phyloP scores from a whole-genome alignment of 37 sponge, comb jelly and placozoan species.

The Eunapius fragilis region DNA sequence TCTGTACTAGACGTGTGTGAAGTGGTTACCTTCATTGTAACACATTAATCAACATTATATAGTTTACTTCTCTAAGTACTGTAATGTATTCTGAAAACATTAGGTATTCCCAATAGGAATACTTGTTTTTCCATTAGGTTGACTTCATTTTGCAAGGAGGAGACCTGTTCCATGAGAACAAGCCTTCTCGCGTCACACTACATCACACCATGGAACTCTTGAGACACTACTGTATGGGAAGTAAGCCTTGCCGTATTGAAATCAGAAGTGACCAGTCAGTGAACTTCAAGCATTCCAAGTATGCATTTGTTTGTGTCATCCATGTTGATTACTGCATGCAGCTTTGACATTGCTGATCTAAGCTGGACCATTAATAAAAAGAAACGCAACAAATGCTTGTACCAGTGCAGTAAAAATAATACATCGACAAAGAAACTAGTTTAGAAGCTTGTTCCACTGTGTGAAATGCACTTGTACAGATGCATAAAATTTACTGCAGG shows the following conservation, averaged over 20 bases:
- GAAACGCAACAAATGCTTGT: neutral
- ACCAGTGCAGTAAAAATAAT: no score
- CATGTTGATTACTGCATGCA: neutral
- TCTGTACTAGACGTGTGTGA: no score
- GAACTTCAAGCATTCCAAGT: constrained; percentile 79
- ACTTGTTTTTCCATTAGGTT: constrained; percentile 68
- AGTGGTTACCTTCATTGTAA: no score
- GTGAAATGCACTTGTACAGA: no score
- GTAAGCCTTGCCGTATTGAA: constrained; percentile 70
- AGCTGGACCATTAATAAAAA: no score
- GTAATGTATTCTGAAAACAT: no score
- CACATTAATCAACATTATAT: no score
- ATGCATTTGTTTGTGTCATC: neutral
- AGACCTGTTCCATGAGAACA: constrained; percentile 97
- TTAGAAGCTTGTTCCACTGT: no score
- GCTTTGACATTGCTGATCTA: neutral
- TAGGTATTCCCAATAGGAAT: no score
- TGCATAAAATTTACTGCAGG: no score
- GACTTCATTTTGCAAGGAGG: constrained; percentile 96
- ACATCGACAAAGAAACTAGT: no score
- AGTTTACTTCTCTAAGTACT: no score
- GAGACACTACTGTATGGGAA: constrained; percentile 89
- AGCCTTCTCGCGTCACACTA: constrained; percentile 83
- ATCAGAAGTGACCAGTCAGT: constrained; percentile 71
- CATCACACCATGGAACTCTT: constrained; percentile 85